phyloP scores from a whole-genome alignment of 2,888 invertebrate genomes.

The Nemotelus pantherinus region DNA sequence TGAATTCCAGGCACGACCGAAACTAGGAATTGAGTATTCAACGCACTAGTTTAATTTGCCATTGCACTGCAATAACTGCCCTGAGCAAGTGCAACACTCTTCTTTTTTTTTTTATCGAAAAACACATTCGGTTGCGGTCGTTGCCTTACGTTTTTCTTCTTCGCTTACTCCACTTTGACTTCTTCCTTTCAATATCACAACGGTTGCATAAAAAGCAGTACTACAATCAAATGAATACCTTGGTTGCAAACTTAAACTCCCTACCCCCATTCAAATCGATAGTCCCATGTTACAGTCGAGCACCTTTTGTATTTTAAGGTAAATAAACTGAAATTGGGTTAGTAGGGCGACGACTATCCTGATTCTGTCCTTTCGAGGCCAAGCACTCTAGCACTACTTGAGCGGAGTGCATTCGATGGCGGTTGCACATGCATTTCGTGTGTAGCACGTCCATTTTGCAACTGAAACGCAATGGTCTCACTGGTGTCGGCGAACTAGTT shows the following conservation, averaged over 20 bases:
- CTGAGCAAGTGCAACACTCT: neutral
- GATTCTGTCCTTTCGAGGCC: slow-evolving; percentile 21
- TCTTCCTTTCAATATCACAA: neutral
- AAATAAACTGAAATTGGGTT: slow-evolving; percentile 64
- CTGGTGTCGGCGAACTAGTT: too few relatives aligned
- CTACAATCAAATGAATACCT: neutral
- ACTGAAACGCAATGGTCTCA: too few relatives aligned
- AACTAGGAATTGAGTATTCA: neutral
- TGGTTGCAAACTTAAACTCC: slow-evolving; percentile 41
- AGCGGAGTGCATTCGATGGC: neutral
- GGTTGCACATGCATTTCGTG: neutral
- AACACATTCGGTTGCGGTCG: slow-evolving; percentile 15
- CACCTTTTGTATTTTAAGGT: slow-evolving; percentile 55
- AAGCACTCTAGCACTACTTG: neutral
- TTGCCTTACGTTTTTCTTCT: neutral
- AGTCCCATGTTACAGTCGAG: slow-evolving; percentile 32
- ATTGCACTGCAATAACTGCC: slow-evolving; percentile 23
- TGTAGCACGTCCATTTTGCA: neutral
- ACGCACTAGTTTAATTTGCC: slow-evolving; percentile 27
- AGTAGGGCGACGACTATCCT: slow-evolving; percentile 59
- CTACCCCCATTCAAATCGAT: slow-evolving; percentile 50
- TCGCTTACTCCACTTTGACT: neutral
- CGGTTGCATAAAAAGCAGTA: neutral
- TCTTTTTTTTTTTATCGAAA: neutral
- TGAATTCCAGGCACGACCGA: too few relatives aligned